phyloP scores from a whole-genome alignment of 2,797 vertebrate species.

The Pangasius djambal region DNA sequence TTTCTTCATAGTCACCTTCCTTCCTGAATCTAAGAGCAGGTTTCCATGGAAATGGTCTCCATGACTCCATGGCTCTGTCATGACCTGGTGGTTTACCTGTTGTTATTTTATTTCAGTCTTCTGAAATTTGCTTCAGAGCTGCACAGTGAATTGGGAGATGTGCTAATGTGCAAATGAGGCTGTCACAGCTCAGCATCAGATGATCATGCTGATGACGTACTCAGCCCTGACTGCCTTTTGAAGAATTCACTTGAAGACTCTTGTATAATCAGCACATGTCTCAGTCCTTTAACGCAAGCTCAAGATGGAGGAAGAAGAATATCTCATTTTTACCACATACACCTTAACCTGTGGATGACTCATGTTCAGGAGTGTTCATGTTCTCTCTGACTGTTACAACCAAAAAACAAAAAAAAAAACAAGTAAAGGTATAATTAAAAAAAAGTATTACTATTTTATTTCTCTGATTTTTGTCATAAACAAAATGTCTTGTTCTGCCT shows the following conservation, averaged over 20 bases:
- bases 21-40: background rate
- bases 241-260: constrained; percentile 7
- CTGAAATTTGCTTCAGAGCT: background rate
- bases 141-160: background rate
- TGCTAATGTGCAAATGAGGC: constrained; percentile 22
- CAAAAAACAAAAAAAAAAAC: too few relatives aligned
- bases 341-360: background rate
- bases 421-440: background rate
- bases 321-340: background rate
- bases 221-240: constrained; percentile 3
- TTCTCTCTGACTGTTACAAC: background rate
- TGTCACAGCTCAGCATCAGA: background rate
- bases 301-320: background rate
- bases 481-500: constrained; percentile 20
- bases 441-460: background rate
- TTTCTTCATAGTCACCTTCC: background rate
- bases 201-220: constrained; percentile 1
- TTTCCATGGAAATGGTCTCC: constrained; percentile 41
- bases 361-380: background rate
- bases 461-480: background rate
- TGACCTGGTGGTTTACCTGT: constrained; percentile 24
- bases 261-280: background rate
- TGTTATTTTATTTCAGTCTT: background rate
- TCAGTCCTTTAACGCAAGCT: background rate
- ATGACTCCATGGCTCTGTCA: constrained; percentile 16